Base-by-base conservation (phyloP, 2,113 vertebrate genomes). In the Dunckerocampus dactyliophorus region DNA sequence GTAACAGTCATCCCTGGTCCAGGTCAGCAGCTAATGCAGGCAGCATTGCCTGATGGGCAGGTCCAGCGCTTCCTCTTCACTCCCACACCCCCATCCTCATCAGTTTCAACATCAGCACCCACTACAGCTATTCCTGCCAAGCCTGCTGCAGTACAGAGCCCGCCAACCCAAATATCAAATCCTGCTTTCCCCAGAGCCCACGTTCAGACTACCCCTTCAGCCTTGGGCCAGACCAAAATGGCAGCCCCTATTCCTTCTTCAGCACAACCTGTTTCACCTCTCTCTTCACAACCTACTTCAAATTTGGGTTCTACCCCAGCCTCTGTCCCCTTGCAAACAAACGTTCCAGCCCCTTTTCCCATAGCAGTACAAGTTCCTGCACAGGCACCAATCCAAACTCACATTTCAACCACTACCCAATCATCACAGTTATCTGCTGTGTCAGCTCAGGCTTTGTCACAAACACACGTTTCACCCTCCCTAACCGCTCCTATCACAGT, bases 61-160 rank as follows among this genome's bases (percentile, higher is more conserved):
- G 92, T 99, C 58, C 97, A 99, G 72, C 93, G 97, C 22, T 99
- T 99, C 87, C 94, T 99, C 66, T 99, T 99, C 82, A 99, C 96
- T 8, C 96, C 97, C 0, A 52, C 96, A 21, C 76, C 92, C 42
- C 89, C 94, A 7, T 87, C 92, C 42, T 85, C 93, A n/a, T 47
- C 84, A 3, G 15, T 62, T 3, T 9, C 76, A 7, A 21, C 75
- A 47, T 55, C 80, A 21, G 15, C 65, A 10, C 49, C 79, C 20
- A 4, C 73, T 3, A 8, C 67, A 11, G 50, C 63, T 15, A n/a
- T 72, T 12, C 47, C 72, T 15, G 14, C 69, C 15, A 72, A 64
- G 9, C 67, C 84, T 1, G 22, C 63, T 0, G 8, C 62, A 9
- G 19, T 71, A 13, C 72, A 45, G 61, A 50, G 10, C 50, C 37